Percentiles rank a stretch among this genome's conserved stretches.
phyloP scores from a whole-genome alignment of 2,113 vertebrate genomes.

The Psittacara wagleri region DNA sequence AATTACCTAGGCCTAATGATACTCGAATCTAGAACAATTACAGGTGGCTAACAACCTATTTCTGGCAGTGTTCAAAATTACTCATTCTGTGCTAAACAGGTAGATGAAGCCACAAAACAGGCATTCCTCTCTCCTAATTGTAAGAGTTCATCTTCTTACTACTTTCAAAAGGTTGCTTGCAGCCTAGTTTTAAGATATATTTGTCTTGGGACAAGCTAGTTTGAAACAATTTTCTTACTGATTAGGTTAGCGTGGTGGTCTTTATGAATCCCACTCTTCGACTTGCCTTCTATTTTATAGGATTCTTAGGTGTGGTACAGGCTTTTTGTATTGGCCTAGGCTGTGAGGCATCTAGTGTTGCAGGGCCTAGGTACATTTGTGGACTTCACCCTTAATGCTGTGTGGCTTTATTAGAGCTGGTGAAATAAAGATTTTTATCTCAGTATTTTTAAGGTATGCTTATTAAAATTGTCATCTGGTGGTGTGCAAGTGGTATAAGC shows the following conservation, averaged over 20 bases:
- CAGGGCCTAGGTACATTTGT: not conserved
- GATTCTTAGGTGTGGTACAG: not conserved
- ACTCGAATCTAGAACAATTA: not conserved
- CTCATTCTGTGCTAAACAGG: not conserved
- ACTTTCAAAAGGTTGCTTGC: not conserved
- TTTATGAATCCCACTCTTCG: not conserved
- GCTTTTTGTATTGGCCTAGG: not conserved
- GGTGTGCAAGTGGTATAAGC: not conserved
- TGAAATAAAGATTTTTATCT: not conserved
- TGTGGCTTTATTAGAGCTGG: not conserved
- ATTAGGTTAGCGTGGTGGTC: not conserved
- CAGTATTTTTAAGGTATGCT: not conserved
- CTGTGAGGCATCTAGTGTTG: not conserved
- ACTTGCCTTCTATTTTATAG: not conserved
- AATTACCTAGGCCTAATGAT: not conserved
- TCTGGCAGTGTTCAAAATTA: not conserved
- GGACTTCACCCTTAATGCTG: not conserved
- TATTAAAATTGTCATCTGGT: not conserved
- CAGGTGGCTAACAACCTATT: not conserved
- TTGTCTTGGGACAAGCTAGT: not conserved
- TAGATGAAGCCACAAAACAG: not conserved
- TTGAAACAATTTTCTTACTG: not conserved
- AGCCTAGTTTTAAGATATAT: not conserved
- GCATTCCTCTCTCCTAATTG: not conserved
- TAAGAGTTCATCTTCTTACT: not conserved